Conservation (phyloP, 2,113 vertebrate species). For the Pimephales promelas region DNA sequence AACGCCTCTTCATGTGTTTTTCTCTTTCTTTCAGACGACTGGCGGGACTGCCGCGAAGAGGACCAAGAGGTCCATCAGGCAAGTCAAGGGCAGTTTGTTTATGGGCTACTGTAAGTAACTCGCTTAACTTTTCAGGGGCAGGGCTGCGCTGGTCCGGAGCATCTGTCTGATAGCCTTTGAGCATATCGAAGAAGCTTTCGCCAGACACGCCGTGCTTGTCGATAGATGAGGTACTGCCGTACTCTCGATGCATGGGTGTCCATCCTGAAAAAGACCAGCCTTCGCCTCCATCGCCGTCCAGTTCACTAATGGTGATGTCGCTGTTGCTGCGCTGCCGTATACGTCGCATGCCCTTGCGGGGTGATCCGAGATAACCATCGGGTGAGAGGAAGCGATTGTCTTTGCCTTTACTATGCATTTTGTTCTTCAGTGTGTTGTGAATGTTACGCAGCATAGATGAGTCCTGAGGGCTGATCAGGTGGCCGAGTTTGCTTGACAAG, state of each 20-base stretch:
- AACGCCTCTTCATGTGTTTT: slow-evolving; percentile 96
- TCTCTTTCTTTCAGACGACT: slow-evolving; percentile 95
- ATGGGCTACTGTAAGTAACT: slow-evolving; percentile 86
- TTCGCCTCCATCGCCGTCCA: slow-evolving; percentile 94
- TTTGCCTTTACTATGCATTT: slow-evolving; percentile 87
- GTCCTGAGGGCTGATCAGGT: slow-evolving; percentile 90
- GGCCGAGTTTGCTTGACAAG: slow-evolving; percentile 86
- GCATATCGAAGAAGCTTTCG: slow-evolving; percentile 94
- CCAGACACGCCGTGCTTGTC: slow-evolving; percentile 96
- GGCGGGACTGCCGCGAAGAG: slow-evolving; percentile 84
- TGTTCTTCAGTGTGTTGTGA: slow-evolving; percentile 93
- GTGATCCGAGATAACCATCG: slow-evolving; percentile 92
- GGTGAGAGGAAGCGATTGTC: slow-evolving; percentile 96
- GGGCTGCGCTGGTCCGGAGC: slow-evolving; percentile 87
- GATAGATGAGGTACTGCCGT: slow-evolving; percentile 97
- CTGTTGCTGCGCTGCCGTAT: slow-evolving; percentile 98
- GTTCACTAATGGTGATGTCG: slow-evolving; percentile 96
- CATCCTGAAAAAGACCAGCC: slow-evolving; percentile 95
- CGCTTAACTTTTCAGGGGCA: slow-evolving; percentile 86
- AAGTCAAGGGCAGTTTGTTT: slow-evolving; percentile 84
- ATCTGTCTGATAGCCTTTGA: slow-evolving; percentile 95
- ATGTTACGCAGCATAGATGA: slow-evolving; percentile 97
- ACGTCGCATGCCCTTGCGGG: slow-evolving; percentile 92
- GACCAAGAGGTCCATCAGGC: slow-evolving; percentile 84
- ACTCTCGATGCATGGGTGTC: slow-evolving; percentile 94